phyloP scores from a whole-genome alignment of 23 tunicate species.

The Ascidia mentula region DNA sequence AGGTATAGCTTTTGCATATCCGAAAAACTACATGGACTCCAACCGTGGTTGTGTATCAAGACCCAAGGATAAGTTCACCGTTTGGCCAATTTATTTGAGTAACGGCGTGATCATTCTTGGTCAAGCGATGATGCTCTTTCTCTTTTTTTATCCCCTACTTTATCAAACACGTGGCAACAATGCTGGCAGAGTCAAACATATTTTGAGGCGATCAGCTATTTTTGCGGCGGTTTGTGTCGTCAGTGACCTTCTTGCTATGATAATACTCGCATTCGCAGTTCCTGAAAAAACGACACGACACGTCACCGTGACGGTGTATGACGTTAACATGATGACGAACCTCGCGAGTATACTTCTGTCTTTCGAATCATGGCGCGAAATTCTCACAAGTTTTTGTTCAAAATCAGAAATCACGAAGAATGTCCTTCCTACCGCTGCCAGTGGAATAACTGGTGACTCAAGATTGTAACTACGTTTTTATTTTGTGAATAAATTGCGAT shows the following conservation, averaged over 20 bases:
- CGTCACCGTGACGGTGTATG: background rate
- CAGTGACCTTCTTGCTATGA: background rate
- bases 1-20: background rate
- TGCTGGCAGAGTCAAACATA: background rate
- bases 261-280: background rate
- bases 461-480: too few relatives aligned
- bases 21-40: background rate
- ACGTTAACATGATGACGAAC: background rate
- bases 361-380: conserved; percentile 1
- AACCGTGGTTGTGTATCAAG: background rate
- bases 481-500: too few relatives aligned
- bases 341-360: background rate
- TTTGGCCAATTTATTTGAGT: background rate
- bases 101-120: background rate
- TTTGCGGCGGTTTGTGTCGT: background rate
- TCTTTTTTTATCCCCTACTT: background rate
- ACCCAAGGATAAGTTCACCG: background rate
- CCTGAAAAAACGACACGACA: background rate
- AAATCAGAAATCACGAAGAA: too few relatives aligned
- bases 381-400: too few relatives aligned
- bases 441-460: too few relatives aligned
- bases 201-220: background rate
- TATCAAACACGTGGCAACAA: background rate
- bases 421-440: too few relatives aligned
- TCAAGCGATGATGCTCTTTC: conserved; percentile 5